A percentile compares a stretch with the other conserved stretches of the same genome.
Evolutionary conservation across 2,797 vertebrate species (phyloP).

Genomic region (Sebastes hubbsi): DNA sequence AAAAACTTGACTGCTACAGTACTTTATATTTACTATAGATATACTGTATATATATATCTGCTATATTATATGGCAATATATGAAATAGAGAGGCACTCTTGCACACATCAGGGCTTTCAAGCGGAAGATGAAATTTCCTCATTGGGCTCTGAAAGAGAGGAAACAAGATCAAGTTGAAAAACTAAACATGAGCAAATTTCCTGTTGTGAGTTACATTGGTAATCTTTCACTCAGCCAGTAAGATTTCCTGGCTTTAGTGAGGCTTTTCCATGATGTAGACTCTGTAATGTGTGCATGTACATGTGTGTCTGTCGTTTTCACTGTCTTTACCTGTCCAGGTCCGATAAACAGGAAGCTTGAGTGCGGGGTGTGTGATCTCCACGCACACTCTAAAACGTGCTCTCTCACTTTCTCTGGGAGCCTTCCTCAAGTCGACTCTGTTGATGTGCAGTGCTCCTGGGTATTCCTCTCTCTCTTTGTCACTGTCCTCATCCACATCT

Average conservation of each 20-base stretch:
- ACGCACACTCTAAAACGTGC: slow-evolving; percentile 75
- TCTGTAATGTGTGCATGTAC: neutral
- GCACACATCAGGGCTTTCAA: slow-evolving; percentile 24
- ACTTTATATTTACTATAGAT: neutral
- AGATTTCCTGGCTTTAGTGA: too few relatives aligned
- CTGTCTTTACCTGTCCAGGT: slow-evolving; percentile 78
- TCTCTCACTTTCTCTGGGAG: slow-evolving; percentile 28
- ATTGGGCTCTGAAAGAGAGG: slow-evolving; percentile 74
- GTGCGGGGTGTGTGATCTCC: slow-evolving; percentile 80
- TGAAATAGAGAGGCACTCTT: slow-evolving; percentile 1
- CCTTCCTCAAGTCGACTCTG: slow-evolving; percentile 65
- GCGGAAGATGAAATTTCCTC: slow-evolving; percentile 69
- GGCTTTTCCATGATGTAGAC: neutral
- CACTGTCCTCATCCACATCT: slow-evolving; percentile 41
- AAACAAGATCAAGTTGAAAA: neutral
- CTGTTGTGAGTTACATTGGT: neutral
- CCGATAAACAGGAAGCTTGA: slow-evolving; percentile 76
- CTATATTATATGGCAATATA: neutral
- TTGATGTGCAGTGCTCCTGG: slow-evolving; percentile 71
- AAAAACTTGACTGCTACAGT: neutral
- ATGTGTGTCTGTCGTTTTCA: neutral
- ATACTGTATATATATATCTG: slow-evolving; percentile 3
- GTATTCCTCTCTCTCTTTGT: slow-evolving; percentile 30
- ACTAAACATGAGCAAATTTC: slow-evolving; percentile 29
- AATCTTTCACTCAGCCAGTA: neutral